Evolutionary conservation across 2,888 invertebrate species (phyloP).

Genomic region (Eupelmus urozonus): DNA sequence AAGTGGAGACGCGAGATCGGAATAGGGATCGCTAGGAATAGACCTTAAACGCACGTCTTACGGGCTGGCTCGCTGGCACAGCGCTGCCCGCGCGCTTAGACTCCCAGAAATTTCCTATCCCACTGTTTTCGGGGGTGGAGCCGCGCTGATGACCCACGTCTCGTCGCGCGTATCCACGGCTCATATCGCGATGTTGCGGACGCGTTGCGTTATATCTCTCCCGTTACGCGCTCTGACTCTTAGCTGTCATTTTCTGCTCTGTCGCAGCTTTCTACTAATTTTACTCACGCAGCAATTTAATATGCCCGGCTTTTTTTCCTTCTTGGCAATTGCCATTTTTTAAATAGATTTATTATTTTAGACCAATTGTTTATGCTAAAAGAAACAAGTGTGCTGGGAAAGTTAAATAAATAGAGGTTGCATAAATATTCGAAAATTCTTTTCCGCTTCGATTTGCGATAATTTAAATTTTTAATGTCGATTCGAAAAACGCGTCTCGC

Average conservation of each 20-base stretch:
- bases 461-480: constrained; percentile 27
- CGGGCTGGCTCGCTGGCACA: no score
- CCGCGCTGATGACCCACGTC: constrained; percentile 30
- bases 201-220: no score
- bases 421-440: constrained; percentile 40
- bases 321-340: no score
- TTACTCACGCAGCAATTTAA: no score
- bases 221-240: no score
- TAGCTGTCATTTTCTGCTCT: no score
- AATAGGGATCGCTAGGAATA: constrained; percentile 69
- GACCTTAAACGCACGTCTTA: constrained; percentile 64
- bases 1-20: constrained; percentile 64
- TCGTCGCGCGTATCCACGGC: background rate
- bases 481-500: constrained; percentile 29
- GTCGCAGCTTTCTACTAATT: no score
- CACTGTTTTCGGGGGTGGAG: constrained; percentile 45
- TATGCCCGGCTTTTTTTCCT: no score
- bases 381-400: background rate
- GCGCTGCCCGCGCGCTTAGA: constrained; percentile 54
- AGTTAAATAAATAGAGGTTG: no score
- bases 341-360: no score
- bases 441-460: constrained; percentile 32
- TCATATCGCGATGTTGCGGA: no score
- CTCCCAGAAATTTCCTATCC: constrained; percentile 57
- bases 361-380: background rate